A percentile compares a stretch with the other conserved stretches of the same genome.
These are phyloP conservation scores for Oscheius onirici DNA, from an alignment of 2,888 invertebrate species.

Conservation along the genomic window DNA sequence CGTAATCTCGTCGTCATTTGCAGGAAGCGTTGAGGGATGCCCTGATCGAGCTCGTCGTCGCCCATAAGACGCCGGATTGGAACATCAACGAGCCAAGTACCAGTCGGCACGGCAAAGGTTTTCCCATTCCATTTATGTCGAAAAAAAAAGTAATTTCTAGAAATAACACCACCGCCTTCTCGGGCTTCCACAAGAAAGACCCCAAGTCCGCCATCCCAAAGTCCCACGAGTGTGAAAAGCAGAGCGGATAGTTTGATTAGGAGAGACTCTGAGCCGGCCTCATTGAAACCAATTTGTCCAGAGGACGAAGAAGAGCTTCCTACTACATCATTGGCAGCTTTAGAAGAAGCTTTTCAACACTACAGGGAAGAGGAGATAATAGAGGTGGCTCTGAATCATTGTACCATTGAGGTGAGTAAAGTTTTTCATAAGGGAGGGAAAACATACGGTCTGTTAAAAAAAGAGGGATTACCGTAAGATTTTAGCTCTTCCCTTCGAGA, in stretches of 20 bases:
- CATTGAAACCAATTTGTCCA: constrained; percentile 20
- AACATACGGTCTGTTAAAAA: too few species aligned
- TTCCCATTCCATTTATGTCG: neutral
- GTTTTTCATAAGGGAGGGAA: neutral
- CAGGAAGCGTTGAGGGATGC: constrained; percentile 53
- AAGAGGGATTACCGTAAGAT: too few species aligned
- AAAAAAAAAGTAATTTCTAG: constrained; percentile 1
- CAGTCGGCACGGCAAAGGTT: constrained; percentile 22
- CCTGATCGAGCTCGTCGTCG: constrained; percentile 45
- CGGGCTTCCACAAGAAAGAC: constrained; percentile 34
- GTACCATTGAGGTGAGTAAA: neutral
- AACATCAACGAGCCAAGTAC: constrained; percentile 36
- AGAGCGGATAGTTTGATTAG: constrained; percentile 16
- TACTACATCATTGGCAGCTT: constrained; percentile 4
- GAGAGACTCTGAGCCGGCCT: constrained; percentile 28
- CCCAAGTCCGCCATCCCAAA: constrained; percentile 29
- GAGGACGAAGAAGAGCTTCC: constrained; percentile 24
- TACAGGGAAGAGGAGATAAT: neutral
- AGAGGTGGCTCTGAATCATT: neutral
- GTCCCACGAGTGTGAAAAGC: neutral
- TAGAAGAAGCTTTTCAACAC: too few species aligned
- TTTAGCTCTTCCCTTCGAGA: too few species aligned
- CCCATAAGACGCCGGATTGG: constrained; percentile 49
- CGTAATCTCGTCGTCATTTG: constrained; percentile 7
- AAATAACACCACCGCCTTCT: constrained; percentile 41